Conservation (phyloP, 2,888 invertebrate genomes). For the Apocheima hispidaria region DNA sequence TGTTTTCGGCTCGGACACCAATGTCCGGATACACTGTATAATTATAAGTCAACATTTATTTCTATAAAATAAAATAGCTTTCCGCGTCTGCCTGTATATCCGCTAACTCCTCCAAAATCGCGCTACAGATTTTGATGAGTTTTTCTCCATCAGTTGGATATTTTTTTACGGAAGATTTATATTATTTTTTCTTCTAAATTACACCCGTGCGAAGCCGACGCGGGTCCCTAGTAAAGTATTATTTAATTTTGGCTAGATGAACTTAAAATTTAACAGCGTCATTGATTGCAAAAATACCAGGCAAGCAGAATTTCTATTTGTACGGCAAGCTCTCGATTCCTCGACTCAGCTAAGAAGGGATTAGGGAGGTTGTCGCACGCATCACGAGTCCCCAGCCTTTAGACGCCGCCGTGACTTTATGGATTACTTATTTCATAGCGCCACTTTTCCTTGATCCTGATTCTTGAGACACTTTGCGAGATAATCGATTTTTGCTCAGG, state of each 20-base stretch:
- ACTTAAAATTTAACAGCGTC: conserved; percentile 6
- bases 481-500: conserved; percentile 23
- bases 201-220: too few relatives aligned
- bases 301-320: conserved; percentile 58
- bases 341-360: conserved; percentile 74
- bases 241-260: not conserved
- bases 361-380: conserved; percentile 73
- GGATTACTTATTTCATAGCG: conserved; percentile 53
- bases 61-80: too few relatives aligned
- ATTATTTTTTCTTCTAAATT: too few relatives aligned
- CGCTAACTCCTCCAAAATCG: too few relatives aligned
- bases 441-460: conserved; percentile 42
- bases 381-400: conserved; percentile 55
- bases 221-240: too few relatives aligned
- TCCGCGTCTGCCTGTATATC: too few relatives aligned
- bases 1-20: too few relatives aligned
- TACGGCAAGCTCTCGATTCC: conserved; percentile 63
- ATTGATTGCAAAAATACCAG: conserved; percentile 50
- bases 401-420: conserved; percentile 48
- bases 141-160: too few relatives aligned
- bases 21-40: too few relatives aligned
- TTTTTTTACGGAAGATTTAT: too few relatives aligned
- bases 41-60: too few relatives aligned
- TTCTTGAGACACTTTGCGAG: conserved; percentile 34
- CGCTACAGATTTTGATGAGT: too few relatives aligned